These are phyloP conservation scores for Anser brachyrhynchus DNA, from an alignment of 2,113 vertebrate genomes.

Conservation along the genomic window DNA sequence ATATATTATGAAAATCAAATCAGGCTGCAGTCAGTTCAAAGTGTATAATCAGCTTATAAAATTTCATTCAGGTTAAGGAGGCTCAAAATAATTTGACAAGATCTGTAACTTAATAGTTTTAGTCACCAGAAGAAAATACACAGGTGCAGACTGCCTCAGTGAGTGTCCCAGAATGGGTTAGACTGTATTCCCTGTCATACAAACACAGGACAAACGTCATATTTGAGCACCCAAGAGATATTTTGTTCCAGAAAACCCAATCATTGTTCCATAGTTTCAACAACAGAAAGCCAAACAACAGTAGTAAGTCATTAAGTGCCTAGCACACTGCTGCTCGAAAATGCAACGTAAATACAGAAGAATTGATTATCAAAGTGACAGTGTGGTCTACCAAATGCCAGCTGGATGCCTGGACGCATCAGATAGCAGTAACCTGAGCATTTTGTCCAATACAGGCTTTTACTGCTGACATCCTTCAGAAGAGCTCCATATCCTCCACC, in stretches of 20 bases:
- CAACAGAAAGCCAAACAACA: neutral
- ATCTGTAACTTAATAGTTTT: neutral
- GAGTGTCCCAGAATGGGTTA: neutral
- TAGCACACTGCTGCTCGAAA: neutral
- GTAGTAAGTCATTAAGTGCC: neutral
- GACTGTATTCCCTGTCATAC: neutral
- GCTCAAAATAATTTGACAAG: neutral
- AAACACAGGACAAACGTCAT: neutral
- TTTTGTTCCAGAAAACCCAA: neutral
- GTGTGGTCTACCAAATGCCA: accelerated
- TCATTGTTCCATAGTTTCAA: neutral
- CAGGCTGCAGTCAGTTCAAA: no score
- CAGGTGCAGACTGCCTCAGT: neutral
- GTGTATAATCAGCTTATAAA: no score
- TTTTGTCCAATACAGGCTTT: neutral
- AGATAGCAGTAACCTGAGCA: neutral
- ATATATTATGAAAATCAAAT: no score
- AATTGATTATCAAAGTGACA: accelerated
- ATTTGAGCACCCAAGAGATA: neutral
- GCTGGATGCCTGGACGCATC: neutral
- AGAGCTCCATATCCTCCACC: neutral
- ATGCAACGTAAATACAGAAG: neutral
- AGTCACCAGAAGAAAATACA: neutral
- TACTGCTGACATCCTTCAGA: neutral
- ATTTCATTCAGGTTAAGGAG: no score